Conservation (phyloP, 2,888 invertebrate genomes). For the Monochamus alternatus region DNA sequence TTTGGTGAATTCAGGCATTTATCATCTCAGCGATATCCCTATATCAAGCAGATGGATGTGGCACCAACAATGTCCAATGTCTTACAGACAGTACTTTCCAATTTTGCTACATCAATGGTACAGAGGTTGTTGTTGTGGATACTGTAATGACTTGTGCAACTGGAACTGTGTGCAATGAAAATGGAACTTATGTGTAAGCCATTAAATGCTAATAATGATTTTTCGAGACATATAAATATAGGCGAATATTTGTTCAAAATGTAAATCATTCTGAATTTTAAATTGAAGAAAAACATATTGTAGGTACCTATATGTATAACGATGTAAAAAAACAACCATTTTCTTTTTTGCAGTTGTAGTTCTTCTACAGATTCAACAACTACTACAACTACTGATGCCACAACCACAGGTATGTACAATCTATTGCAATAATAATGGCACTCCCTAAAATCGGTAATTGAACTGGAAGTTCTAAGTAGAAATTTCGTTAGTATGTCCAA, state of each 20-base stretch:
- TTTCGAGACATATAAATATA: too few species aligned
- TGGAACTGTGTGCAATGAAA: conserved; percentile 42
- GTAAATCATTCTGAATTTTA: too few species aligned
- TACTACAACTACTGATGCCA: background rate
- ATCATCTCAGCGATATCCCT: background rate
- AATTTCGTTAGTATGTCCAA: too few species aligned
- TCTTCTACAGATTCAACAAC: background rate
- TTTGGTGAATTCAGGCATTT: conserved; percentile 6
- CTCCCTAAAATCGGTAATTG: too few species aligned
- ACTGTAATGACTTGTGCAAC: conserved; percentile 38
- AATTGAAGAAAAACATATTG: background rate
- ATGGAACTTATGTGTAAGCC: conserved; percentile 33
- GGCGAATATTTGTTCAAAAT: too few species aligned
- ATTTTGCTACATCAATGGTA: conserved; percentile 42
- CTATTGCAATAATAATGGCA: too few species aligned
- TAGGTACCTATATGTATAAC: background rate
- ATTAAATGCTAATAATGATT: too few species aligned
- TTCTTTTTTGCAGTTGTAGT: background rate
- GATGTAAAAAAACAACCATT: background rate
- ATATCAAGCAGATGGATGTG: conserved; percentile 13
- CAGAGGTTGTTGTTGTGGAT: conserved; percentile 29
- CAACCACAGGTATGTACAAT: too few species aligned
- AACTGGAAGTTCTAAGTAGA: too few species aligned
- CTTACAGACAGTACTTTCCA: conserved; percentile 41
- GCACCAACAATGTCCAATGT: conserved; percentile 43